Evolutionary conservation across 1,140 invertebrate species (phyloP), one percentile per base, ranked within the genome.

Genomic region (Probaryconus sp.): DNA sequence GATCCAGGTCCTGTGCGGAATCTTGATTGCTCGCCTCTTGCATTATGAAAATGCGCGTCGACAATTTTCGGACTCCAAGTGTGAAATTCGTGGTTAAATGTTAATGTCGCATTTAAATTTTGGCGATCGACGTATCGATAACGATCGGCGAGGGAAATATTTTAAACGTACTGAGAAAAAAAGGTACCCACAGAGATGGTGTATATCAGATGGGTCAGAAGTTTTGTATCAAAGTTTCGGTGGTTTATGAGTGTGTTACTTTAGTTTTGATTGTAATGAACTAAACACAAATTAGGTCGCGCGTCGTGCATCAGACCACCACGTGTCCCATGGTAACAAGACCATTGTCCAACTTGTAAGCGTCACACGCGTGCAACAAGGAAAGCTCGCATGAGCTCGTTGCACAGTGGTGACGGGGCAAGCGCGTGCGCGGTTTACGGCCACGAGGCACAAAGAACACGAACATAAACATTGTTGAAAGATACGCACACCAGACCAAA

Each of bases 381-480:
- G 51, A 67, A 50, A 74, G 63, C 67, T 56, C 51, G 21, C 33
- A 38, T 21, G 28, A 55, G 37, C 47, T 69, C 64, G 61, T 71
- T 71, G 43, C 71, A 56, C 45, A 42, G 58, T 45, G 38, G 61
- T 69, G 67, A 74, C 61, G 56, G 63, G 67, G 51, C 64, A 56
- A 74, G 74, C 83, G 83, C 81, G 83, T 84, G 85, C 80, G 80
- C 82, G 68, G 38, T 82, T 82, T 81, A 79, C 79, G 80, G 79
- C 37, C 77, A 72, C 69, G 78, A 81, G 56, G 53, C 81, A 85
- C 79, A 79, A 76, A 55, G 77, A 82, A 85, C 84, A 85, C 79
- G 80, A 58, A 56, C 81, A 85, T 85, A 84, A 85, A 85, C 84
- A 85, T 85, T 84, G 80, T 79, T 78, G 69, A 51, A 72, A 83